Evolutionary conservation across 2,888 invertebrate genomes (phyloP).

Genomic region (Melanophora roralis): DNA sequence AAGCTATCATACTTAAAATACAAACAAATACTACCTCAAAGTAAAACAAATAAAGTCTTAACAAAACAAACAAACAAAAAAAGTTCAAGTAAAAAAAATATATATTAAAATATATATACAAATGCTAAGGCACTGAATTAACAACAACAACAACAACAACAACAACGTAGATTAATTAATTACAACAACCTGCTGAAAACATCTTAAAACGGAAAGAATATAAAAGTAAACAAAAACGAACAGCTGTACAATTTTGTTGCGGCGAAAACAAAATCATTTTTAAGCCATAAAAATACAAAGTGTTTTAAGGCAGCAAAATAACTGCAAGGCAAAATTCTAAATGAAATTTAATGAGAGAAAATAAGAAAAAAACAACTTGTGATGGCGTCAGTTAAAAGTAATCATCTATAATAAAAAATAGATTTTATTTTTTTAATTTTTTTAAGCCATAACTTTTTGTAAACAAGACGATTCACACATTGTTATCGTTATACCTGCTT

Average conservation of each 20-base stretch:
- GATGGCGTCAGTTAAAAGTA: background rate
- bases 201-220: too few species aligned
- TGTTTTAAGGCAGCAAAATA: background rate
- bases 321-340: constrained; percentile 2
- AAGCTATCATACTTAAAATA: background rate
- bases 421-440: too few species aligned
- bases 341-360: constrained; percentile 3
- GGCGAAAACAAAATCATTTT: background rate
- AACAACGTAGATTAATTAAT: background rate
- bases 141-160: background rate
- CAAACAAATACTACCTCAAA: constrained; percentile 14
- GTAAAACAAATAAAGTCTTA: background rate
- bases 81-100: background rate
- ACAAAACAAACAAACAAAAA: background rate
- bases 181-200: background rate
- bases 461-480: background rate
- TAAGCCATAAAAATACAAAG: constrained; percentile 2
- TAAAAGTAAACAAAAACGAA: background rate
- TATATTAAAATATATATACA: too few species aligned
- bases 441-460: constrained; percentile 13
- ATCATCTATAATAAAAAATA: background rate
- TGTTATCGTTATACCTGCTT: constrained; percentile 3
- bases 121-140: background rate
- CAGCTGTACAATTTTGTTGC: background rate
- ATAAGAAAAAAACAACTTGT: background rate